These are phyloP conservation scores for Scopus umbretta DNA, from an alignment of 2,113 vertebrate genomes.

Conservation along the genomic window DNA sequence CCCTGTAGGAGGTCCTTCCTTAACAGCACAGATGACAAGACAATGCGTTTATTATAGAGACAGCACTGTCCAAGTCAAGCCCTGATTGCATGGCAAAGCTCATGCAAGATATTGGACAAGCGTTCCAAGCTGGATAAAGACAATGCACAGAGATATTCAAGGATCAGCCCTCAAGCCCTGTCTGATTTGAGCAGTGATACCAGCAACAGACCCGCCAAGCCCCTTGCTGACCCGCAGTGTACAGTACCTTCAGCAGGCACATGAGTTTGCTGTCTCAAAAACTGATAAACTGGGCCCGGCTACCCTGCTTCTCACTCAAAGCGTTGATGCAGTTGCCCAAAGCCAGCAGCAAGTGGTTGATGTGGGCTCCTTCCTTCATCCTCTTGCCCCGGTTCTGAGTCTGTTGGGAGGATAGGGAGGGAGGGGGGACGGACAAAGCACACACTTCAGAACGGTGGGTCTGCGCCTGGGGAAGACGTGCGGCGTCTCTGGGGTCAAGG, in stretches of 20 bases:
- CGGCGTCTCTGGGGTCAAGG: rapidly evolving
- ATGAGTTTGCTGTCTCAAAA: conserved; percentile 67
- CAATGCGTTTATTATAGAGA: neutral
- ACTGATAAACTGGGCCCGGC: conserved; percentile 40
- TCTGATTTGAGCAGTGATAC: neutral
- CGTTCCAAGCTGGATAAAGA: neutral
- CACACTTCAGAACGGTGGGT: neutral
- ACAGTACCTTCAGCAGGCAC: conserved; percentile 62
- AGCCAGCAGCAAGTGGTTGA: conserved; percentile 56
- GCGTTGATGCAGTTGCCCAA: conserved; percentile 66
- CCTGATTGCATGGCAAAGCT: neutral
- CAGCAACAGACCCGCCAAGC: neutral
- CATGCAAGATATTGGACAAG: neutral
- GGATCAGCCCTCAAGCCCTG: neutral
- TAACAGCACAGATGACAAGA: neutral
- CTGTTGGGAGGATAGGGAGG: neutral
- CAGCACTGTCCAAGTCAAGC: neutral
- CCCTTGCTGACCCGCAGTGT: neutral
- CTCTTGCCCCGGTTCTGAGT: neutral
- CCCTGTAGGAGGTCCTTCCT: neutral
- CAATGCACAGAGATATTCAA: neutral
- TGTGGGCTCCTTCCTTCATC: conserved; percentile 68
- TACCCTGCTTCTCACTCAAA: conserved; percentile 39
- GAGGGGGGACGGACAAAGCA: neutral
- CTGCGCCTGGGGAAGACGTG: neutral